These are phyloP conservation scores for Cylloceria caligata DNA, from an alignment of 2,888 invertebrate species.

Conservation along the genomic window DNA sequence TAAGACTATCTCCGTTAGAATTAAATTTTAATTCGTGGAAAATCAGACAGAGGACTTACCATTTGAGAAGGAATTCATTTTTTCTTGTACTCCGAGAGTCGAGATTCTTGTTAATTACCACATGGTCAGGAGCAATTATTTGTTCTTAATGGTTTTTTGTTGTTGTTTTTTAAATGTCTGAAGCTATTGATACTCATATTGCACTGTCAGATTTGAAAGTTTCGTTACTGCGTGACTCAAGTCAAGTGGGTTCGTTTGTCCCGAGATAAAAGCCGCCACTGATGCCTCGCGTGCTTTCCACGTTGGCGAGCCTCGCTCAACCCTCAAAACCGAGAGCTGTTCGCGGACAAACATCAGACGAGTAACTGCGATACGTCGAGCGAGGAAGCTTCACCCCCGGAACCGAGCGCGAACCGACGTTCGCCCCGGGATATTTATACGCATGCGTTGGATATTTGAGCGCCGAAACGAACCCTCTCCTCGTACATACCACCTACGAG, in stretches of 20 bases:
- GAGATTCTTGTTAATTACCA: constrained; percentile 1
- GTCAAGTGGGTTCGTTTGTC: not conserved
- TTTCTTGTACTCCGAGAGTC: not conserved
- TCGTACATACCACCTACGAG: constrained; percentile 25
- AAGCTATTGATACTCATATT: not conserved
- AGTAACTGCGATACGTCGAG: constrained; percentile 83
- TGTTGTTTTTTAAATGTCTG: not conserved
- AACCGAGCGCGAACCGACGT: constrained; percentile 52
- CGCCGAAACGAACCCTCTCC: constrained; percentile 67
- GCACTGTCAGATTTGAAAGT: constrained; percentile 17
- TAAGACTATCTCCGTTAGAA: too few relatives aligned
- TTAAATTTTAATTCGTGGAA: not conserved
- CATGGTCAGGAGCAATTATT: too few relatives aligned
- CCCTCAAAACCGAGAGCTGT: constrained; percentile 61
- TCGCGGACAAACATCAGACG: constrained; percentile 84
- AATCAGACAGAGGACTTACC: constrained; percentile 40
- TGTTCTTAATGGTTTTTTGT: too few relatives aligned
- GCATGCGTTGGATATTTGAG: constrained; percentile 71
- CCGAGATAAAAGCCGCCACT: not conserved
- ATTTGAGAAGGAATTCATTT: not conserved
- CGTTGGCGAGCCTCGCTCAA: constrained; percentile 54
- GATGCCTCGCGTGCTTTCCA: constrained; percentile 62
- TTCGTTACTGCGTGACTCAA: constrained; percentile 11
- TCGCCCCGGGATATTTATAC: constrained; percentile 44
- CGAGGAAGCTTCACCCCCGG: constrained; percentile 66